A percentile compares a stretch with the other conserved stretches of the same genome.
Evolutionary conservation across 2,113 vertebrate genomes (phyloP).

Genomic region (Catharus minimus): DNA sequence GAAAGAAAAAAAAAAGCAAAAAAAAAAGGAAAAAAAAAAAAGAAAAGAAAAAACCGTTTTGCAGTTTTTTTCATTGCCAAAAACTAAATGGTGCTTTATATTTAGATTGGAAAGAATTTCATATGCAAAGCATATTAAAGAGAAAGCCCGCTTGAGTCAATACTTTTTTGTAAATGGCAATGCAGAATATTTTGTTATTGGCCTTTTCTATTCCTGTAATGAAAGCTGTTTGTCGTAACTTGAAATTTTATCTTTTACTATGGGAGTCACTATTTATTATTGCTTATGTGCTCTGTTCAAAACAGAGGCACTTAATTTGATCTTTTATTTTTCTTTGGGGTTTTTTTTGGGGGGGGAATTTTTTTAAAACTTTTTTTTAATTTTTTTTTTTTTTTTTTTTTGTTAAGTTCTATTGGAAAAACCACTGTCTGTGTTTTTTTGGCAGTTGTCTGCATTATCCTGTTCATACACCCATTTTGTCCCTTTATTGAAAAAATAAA

Average conservation of each 20-base stretch:
- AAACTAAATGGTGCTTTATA: slow-evolving; percentile 99
- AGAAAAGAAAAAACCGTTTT: slow-evolving; percentile 81
- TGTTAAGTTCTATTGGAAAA: slow-evolving; percentile 99
- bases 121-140: slow-evolving; percentile 99
- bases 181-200: slow-evolving; percentile 99
- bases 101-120: slow-evolving; percentile 99
- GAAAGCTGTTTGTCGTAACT: slow-evolving; percentile 99
- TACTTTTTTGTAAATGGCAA: slow-evolving; percentile 99
- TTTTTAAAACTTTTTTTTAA: slow-evolving; percentile 52
- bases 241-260: slow-evolving; percentile 99
- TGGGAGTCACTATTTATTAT: slow-evolving; percentile 99
- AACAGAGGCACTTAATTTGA: slow-evolving; percentile 93
- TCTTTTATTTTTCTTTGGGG: slow-evolving; percentile 83
- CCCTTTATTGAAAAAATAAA: slow-evolving; percentile 99
- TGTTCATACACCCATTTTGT: slow-evolving; percentile 99
- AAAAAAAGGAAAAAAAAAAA: slow-evolving; percentile 32
- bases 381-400: slow-evolving; percentile 77
- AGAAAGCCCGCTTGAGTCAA: slow-evolving; percentile 96
- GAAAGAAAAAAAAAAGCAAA: no score
- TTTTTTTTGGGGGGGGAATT: slow-evolving; percentile 62
- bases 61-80: slow-evolving; percentile 99
- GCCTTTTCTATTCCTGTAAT: slow-evolving; percentile 99
- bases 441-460: slow-evolving; percentile 99
- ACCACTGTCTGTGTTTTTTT: slow-evolving; percentile 99
- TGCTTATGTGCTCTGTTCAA: slow-evolving; percentile 95